These are phyloP conservation scores for Mormyrus hasselquistii DNA, from an alignment of 2,797 vertebrate genomes.

Conservation along the genomic window DNA sequence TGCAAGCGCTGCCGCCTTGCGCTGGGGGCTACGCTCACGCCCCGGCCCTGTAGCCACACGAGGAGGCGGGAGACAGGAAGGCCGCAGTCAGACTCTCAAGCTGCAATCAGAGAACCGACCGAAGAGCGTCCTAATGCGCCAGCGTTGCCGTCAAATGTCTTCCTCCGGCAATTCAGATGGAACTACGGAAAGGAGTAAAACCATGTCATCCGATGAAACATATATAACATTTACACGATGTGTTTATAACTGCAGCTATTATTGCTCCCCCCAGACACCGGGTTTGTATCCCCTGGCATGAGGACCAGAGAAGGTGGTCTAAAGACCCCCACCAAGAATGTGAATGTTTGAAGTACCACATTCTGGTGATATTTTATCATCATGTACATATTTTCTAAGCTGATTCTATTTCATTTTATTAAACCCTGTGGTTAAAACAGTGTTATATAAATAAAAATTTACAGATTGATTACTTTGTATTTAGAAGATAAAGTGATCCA, in stretches of 20 bases:
- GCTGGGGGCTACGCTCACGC: slow-evolving; percentile 70
- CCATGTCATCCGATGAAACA: neutral
- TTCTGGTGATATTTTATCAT: neutral
- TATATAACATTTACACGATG: neutral
- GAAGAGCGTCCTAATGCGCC: neutral
- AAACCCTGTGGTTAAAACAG: neutral
- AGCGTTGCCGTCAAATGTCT: neutral
- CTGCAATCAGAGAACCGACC: neutral
- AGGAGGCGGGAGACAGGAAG: no score
- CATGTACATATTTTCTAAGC: neutral
- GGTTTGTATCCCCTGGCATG: neutral
- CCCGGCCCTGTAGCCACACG: slow-evolving; percentile 50
- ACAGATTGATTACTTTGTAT: neutral
- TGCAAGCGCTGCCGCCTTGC: slow-evolving; percentile 70
- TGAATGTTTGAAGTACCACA: neutral
- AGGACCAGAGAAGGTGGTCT: neutral
- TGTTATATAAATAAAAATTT: neutral
- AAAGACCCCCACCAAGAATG: neutral
- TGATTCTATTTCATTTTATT: neutral
- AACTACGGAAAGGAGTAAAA: neutral
- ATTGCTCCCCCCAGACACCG: neutral
- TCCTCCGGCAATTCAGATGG: neutral
- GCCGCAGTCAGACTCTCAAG: neutral
- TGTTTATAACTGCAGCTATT: neutral
- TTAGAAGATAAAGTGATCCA: neutral